Evolutionary conservation across 1,140 invertebrate species (phyloP), one percentile per base, ranked within the genome.

Genomic region (Cotesia chilonis): DNA sequence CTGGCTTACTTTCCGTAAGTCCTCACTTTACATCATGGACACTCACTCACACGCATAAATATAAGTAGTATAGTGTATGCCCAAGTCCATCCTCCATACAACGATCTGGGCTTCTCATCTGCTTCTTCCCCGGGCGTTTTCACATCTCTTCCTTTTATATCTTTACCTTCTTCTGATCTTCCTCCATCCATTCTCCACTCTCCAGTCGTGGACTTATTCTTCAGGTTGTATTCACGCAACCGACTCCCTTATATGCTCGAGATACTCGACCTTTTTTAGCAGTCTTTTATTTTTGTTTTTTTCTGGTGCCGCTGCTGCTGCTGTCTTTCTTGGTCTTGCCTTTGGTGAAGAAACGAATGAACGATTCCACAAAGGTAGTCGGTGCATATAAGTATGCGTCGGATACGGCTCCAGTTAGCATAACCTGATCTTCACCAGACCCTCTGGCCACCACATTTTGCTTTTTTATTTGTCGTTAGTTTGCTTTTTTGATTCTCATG

Each of bases 381-480:
- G 4, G 35, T 12, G 51, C 63, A 67, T 72, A 72, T 72, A 72
- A 72, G 70, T 72, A 72, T 72, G 70, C 70, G 54, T 71, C 61
- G 70, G 63, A 71, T 36, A 54, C 36, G 54, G 81, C 75, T 75
- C 80, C 81, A 83, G 83, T 84, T 84, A 83, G 81, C 82, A 83
- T 84, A 84, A 84, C 83, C 82, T 84, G 82, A 83, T 84, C 80
- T 78, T 71, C 51, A n/a, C 51, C 74, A 76, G 74, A 74, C 79
- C 74, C 76, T 74, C 78, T 70, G 74, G 74, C 61, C 68, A 52
- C 57, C 78, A 74, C 63, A 75, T 69, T 74, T 61, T 71, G 37
- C 71, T 69, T 61, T 67, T 59, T 60, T 20, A 7, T 70, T 57
- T 61, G 60, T 64, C 57, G 63, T 71, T 66, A 52, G 6, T 35